These are phyloP conservation scores for Leptodactylus fallax DNA, from an alignment of 2,797 vertebrate genomes.

Conservation along the genomic window DNA sequence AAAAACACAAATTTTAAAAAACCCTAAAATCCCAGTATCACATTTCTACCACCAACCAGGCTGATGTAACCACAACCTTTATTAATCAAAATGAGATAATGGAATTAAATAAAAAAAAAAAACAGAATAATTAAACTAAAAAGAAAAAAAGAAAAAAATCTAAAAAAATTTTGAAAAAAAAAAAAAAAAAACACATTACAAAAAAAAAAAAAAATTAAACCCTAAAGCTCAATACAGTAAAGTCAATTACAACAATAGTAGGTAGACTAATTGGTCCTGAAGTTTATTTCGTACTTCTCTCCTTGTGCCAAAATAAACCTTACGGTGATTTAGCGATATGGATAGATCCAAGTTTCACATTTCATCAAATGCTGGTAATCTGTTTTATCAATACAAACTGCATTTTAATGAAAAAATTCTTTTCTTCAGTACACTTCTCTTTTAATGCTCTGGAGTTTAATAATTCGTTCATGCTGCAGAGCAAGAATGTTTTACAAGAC, in stretches of 20 bases:
- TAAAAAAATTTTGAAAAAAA: background rate
- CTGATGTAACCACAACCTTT: background rate
- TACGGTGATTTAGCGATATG: slow-evolving; percentile 76
- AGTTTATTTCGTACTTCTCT: slow-evolving; percentile 74
- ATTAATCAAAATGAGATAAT: background rate
- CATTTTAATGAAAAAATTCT: slow-evolving; percentile 85
- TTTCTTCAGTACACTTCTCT: slow-evolving; percentile 81
- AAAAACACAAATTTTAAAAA: background rate
- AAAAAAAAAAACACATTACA: background rate
- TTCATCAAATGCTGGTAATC: slow-evolving; percentile 83
- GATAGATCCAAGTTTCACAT: slow-evolving; percentile 81
- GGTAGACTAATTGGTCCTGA: slow-evolving; percentile 72
- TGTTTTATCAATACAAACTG: slow-evolving; percentile 84
- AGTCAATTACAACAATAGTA: slow-evolving; percentile 75
- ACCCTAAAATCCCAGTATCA: background rate
- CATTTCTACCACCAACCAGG: background rate
- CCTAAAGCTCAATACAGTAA: background rate
- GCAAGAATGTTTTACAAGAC: slow-evolving; percentile 83
- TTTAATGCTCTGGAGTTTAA: slow-evolving; percentile 79
- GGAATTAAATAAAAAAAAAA: no score
- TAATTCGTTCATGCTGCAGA: slow-evolving; percentile 81
- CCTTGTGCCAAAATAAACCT: slow-evolving; percentile 79
- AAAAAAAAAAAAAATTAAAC: background rate
- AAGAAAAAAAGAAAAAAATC: background rate
- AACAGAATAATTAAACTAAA: background rate